Base-by-base conservation (phyloP, 2,888 invertebrate species). In the Mythimna pallens region DNA sequence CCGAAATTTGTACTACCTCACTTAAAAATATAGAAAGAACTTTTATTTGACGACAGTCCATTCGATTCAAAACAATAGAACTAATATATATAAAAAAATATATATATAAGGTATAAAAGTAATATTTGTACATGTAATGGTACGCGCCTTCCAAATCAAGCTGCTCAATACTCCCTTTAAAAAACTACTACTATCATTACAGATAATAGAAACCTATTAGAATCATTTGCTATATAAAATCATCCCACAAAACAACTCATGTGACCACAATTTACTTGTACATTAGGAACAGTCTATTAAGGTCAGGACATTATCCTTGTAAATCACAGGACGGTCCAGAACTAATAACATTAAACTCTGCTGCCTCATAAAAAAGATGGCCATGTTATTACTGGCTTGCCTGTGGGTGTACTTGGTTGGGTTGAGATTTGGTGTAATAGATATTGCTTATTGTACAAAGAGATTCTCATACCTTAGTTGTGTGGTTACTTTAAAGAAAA, bases 331-430 rank as follows among this genome's bases (percentile, higher is more conserved):
- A 81, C 73, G 79, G 84, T 80, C 82, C 85, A 73, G 82, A 82
- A 83, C 86, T 87, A 88, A 88, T 88, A 88, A 86, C 84, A 85
- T 86, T 84, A 87, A 88, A 87, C 79, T 84, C 78, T 77, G 85
- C 78, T 75, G 83, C 73, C 73, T 83, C 87, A 86, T 87, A 88
- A 88, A 88, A 88, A 87, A 80, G 67, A 86, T 80, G 79, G 73
- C 62, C 80, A 12, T 68, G 62, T 80, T 83, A 79, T 83, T 70
- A 79, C 76, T 72, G 58, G 64, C 50, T 65, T 30, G 65, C 66
- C 65, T 25, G 79, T 83, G 72, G 70, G 69, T 77, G 70, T 72
- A 65, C 69, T 71, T 55, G 63, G 25, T 64, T 20, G 34, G 55
- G 55, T 52, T 52, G 58, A 78, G 65, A 65, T 81, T 78, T 81